Evolutionary conservation across 64 coral and sea anemone genomes (phyloP).

Genomic region (Cladopsammia gracilis): DNA sequence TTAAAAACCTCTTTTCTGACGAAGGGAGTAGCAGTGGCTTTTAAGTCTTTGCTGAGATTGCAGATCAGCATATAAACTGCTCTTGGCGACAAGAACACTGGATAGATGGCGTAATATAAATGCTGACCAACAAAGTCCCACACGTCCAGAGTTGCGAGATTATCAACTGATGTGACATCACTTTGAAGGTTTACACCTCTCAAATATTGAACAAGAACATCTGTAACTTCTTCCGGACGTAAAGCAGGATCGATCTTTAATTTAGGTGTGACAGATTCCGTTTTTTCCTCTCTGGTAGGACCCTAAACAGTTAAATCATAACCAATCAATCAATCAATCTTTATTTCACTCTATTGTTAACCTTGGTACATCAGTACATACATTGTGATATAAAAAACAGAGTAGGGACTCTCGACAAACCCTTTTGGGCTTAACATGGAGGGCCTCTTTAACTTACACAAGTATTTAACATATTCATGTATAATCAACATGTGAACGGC

Average conservation of each 20-base stretch:
- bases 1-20: neutral
- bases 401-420: too few relatives aligned
- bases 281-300: too few relatives aligned
- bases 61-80: constrained; percentile 4
- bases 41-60: constrained; percentile 7
- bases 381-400: too few relatives aligned
- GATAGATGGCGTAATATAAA: neutral
- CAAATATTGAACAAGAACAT: neutral
- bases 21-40: neutral
- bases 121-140: neutral
- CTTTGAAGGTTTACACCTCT: neutral
- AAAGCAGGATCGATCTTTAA: neutral
- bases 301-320: too few relatives aligned
- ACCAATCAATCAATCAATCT: too few relatives aligned
- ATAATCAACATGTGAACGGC: too few relatives aligned
- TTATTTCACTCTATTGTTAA: too few relatives aligned
- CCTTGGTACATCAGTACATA: too few relatives aligned
- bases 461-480: too few relatives aligned
- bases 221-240: neutral
- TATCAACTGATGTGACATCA: neutral
- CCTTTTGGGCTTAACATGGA: too few relatives aligned
- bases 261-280: neutral
- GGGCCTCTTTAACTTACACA: too few relatives aligned
- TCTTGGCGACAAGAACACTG: neutral
- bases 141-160: neutral